These are phyloP conservation scores for Enteromius unitaeniatus DNA, from an alignment of 2,797 vertebrate species.

Conservation along the genomic window DNA sequence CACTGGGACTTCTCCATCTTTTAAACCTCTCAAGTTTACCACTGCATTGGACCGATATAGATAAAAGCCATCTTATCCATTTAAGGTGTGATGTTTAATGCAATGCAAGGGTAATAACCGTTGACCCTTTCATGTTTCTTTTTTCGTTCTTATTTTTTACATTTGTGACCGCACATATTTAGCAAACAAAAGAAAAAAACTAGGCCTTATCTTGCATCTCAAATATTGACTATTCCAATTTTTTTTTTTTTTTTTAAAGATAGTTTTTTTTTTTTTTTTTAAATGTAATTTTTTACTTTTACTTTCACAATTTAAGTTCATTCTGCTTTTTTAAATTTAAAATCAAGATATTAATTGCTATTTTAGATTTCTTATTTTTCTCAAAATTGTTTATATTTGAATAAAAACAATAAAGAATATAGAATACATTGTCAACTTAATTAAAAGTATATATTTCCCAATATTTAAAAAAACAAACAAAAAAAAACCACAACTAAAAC, in stretches of 20 bases:
- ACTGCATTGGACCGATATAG: neutral
- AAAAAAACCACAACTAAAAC: too few species aligned
- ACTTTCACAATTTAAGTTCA: neutral
- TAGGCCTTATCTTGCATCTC: neutral
- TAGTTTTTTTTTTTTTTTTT: too few species aligned
- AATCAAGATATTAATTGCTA: neutral
- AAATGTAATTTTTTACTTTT: neutral
- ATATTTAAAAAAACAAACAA: too few species aligned
- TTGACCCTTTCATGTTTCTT: neutral
- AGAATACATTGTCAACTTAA: neutral
- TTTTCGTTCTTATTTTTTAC: too few species aligned
- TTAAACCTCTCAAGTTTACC: neutral
- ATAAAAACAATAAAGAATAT: too few species aligned
- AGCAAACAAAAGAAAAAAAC: neutral
- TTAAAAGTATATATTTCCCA: neutral
- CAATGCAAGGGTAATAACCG: neutral
- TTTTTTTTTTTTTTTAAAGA: too few species aligned
- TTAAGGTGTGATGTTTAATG: neutral
- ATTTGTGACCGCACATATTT: neutral
- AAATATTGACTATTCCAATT: neutral
- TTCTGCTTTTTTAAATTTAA: neutral
- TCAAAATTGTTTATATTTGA: neutral
- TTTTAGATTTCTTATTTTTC: neutral
- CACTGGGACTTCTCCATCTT: neutral
- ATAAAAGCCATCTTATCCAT: constrained; percentile 2